Evolutionary conservation across 2,113 vertebrate genomes (phyloP), one percentile per base, ranked within the genome.

Genomic region (Triplophysa rosa): DNA sequence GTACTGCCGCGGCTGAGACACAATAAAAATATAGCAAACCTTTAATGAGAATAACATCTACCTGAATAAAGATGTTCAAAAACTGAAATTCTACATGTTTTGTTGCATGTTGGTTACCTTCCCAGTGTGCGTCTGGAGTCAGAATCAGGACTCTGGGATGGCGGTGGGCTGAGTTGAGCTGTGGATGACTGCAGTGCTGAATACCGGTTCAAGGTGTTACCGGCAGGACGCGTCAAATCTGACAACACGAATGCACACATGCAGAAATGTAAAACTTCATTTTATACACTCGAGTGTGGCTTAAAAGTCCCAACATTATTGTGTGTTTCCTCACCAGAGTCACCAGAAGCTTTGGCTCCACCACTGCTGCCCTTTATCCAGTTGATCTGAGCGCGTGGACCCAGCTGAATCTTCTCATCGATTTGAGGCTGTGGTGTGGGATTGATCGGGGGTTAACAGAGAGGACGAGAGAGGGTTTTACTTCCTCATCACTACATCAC

Each of bases 341-440:
- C 97, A 6, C 93, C 97, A 37, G 33, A 37, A 37, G 95, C 94
- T 90, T 98, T 99, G 12, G 97, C 98, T 87, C 98, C 98, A 69
- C 98, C 98, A 2, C 97, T 99, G 94, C 98, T 99, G 86, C 98
- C 98, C 88, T 98, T 99, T 8, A 94, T 94, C 98, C 98, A 99
- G 82, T 95, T 99, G 88, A 97, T 90, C 86, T 97, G 96, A 86
- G 97, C 96, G 85, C 97, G 95, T 21, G 98, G 98, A 81, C 98
- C 96, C 45, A 99, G 88, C 91, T 99, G 98, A 88, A 99, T 99
- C 93, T 98, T 99, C 86, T 99, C 98, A 87, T 99, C 98, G 90
- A 97, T 97, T 70, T 96, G 96, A 87, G 98, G 95, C 98, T 99
- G 90, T 11, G 88, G 89, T 33, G 59, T 49, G 23, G 26, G 24